Evolutionary conservation across 2,888 invertebrate genomes (phyloP), one percentile per base, ranked within the genome.

Genomic region (Cryptus armator): DNA sequence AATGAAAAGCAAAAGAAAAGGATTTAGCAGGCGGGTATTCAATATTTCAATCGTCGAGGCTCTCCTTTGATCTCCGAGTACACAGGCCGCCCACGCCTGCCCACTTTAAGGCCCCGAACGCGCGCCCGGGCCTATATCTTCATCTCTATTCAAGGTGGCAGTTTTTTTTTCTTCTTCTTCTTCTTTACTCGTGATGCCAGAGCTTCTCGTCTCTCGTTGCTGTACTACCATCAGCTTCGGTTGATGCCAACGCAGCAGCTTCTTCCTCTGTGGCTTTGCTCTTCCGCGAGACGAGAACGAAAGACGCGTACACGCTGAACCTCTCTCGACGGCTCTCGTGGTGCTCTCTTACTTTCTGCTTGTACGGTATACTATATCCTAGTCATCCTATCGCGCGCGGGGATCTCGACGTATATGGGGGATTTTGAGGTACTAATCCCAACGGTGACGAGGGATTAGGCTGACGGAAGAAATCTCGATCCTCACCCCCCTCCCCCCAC

Each of bases 21-120:
- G 89, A 90, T 89, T 89, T 88, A 88, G 88, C 59, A 7, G 89
- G 86, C 53, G 86, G 83, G 89, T 86, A 90, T 89, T 89, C 88
- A 90, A 90, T 89, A 90, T 90, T 90, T 90, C 90, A 89, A 90
- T 90, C 89, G 90, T 78, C 83, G 86, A 87, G 87, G 81, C 83
- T 79, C 84, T 86, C 85, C 90, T 91, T 91, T 91, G 90, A 90
- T 90, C 90, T 90, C 85, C 75, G 82, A 88, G 90, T 89, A 89
- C 89, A 90, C 90, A 89, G 88, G 89, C 90, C 90, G 90, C 90
- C 90, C 88, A 89, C 88, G 89, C 87, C 88, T 89, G 89, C 87
- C 89, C 89, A 88, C 88, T 89, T 89, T 89, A 78, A 83, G 87
- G 87, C 87, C 85, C 83, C 64, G 79, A 70, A 75, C 79, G 62